These are phyloP conservation scores for Homarus americanus DNA, from an alignment of 1,140 invertebrate genomes.

Conservation along the genomic window DNA sequence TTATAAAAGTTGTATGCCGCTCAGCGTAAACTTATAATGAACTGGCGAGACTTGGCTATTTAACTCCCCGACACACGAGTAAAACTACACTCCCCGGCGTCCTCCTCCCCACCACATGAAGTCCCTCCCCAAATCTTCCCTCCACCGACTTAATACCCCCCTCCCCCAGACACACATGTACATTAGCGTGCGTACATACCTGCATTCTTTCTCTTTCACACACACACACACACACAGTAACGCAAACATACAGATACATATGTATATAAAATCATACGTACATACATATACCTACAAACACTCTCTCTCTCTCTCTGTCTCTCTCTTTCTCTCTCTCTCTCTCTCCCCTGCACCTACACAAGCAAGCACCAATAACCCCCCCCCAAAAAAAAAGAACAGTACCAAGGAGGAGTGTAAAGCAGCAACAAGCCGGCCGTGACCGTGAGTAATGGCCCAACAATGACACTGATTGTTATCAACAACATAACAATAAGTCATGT, in stretches of 20 bases:
- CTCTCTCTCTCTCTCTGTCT: slow-evolving; percentile 18
- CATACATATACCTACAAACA: neutral
- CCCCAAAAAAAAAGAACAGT: neutral
- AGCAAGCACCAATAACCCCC: neutral
- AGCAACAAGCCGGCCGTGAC: neutral
- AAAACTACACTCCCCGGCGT: neutral
- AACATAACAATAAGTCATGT: neutral
- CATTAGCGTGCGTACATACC: too few species aligned
- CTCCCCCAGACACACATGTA: too few species aligned
- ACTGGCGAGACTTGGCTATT: slow-evolving; percentile 17
- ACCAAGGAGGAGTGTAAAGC: neutral
- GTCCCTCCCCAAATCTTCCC: neutral
- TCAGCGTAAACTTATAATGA: slow-evolving; percentile 39
- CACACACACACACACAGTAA: too few species aligned
- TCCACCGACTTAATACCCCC: neutral
- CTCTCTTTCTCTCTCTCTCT: neutral
- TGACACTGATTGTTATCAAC: neutral
- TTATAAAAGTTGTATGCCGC: slow-evolving; percentile 25
- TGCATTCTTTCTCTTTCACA: too few species aligned
- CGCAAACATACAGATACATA: too few species aligned
- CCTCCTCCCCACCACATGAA: neutral
- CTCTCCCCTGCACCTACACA: neutral
- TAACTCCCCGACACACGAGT: neutral
- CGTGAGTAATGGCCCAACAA: neutral
- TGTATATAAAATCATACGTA: too few species aligned